A percentile compares a stretch with the other conserved stretches of the same genome.
Conservation (phyloP, 2,888 invertebrate species). For the Fissipunctia ypsillon region DNA sequence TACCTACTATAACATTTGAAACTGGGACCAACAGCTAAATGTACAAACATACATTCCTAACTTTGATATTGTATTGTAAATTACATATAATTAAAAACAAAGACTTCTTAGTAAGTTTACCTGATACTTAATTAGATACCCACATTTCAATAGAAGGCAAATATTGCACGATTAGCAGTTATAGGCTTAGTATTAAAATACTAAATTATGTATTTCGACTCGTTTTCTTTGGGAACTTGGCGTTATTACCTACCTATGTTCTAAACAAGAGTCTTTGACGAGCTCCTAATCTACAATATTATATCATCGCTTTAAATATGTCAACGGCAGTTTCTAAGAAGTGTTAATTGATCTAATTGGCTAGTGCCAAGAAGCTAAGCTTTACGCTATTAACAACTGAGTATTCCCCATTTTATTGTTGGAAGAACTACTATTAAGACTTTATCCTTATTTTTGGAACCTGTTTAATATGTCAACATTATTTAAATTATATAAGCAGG, state of each 20-base stretch:
- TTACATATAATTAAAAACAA: constrained; percentile 35
- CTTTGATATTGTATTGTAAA: constrained; percentile 48
- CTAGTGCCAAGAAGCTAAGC: constrained; percentile 65
- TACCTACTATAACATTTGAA: constrained; percentile 6
- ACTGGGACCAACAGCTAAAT: constrained; percentile 10
- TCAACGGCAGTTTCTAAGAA: constrained; percentile 65
- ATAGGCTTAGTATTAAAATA: constrained; percentile 34
- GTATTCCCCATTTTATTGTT: constrained; percentile 14
- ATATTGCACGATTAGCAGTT: constrained; percentile 32
- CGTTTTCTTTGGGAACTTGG: constrained; percentile 21
- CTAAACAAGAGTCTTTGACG: constrained; percentile 45
- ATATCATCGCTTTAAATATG: constrained; percentile 64
- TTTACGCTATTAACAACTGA: constrained; percentile 40
- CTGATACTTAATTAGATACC: constrained; percentile 62
- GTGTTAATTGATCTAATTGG: constrained; percentile 71
- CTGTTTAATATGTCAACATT: constrained; percentile 15
- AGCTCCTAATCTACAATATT: constrained; percentile 56
- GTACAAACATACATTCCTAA: constrained; percentile 21
- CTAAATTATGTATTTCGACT: constrained; percentile 33
- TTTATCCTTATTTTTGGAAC: constrained; percentile 25
- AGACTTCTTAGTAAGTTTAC: constrained; percentile 51
- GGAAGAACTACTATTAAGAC: neutral
- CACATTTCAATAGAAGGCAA: constrained; percentile 54
- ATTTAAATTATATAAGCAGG: constrained; percentile 19
- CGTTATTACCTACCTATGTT: constrained; percentile 12